Base-by-base conservation (phyloP, 2,797 vertebrate species). In the Brachyalestes nurse region DNA sequence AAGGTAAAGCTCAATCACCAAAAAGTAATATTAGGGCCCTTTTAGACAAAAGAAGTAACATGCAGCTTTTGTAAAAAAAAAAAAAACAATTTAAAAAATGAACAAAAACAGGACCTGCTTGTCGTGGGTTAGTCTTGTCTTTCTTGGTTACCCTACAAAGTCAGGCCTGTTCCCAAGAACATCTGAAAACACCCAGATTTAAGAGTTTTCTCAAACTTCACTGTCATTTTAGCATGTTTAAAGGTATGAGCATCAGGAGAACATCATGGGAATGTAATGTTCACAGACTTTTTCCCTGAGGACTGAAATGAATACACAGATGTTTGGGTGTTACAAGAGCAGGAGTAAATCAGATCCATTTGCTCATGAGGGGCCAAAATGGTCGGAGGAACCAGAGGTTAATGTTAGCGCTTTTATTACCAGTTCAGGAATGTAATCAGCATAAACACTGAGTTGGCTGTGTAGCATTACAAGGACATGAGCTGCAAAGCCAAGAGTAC, bases 181-280 rank as follows among this genome's bases (percentile, higher is more conserved):
- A 13, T 34, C 14, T 23, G 21, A 28, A 62, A 62, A 55, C 60
- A 72, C n/a, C n/a, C n/a, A 49, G 60, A 25, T 64, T 76, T 71
- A 71, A 14, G 47, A 34, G 14, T 71, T 51, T 47, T 21, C 72
- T 47, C 45, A 40, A 74, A 8, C 13, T 61, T 62, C 6, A 6
- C 57, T 47, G 73, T 49, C 21, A 62, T 61, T 45, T 51, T 19
- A 64, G 58, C 49, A n/a, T 38, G 4, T 49, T 34, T 66, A 65
- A 66, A 64, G 51, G 75, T 51, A 71, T 51, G 42, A 47, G n/a
- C 10, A 17, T 38, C 10, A 65, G 34, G 4, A 65, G 13, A 40
- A 47, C 12, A 64, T 64, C 21, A 47, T 69, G 66, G 66, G 66
- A 69, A 23, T n/a, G 1, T n/a, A 69, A 1, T 2, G 12, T 47